Conservation (phyloP, 2,888 invertebrate species). For the Nomada fucata region DNA sequence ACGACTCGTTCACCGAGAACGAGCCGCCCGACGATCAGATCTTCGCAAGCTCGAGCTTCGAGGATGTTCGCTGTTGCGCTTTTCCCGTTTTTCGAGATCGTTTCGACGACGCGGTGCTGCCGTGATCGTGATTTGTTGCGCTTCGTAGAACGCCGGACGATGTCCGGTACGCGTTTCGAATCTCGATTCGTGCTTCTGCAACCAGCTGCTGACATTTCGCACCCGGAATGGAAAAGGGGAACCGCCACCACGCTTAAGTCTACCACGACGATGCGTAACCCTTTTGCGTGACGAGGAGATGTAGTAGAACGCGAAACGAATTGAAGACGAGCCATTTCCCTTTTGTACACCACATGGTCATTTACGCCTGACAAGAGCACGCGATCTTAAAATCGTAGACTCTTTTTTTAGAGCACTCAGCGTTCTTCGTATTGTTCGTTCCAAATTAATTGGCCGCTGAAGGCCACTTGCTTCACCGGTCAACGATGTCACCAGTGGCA, state of each 20-base stretch:
- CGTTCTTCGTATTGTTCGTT: slow-evolving; percentile 23
- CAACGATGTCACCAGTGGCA: slow-evolving; percentile 8
- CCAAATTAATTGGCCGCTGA: slow-evolving; percentile 25
- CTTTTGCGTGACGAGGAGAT: too few relatives aligned
- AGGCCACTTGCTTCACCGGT: slow-evolving; percentile 3
- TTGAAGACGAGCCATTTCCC: too few relatives aligned
- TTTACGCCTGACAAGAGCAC: too few relatives aligned
- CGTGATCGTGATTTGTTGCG: slow-evolving; percentile 4
- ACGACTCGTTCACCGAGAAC: slow-evolving; percentile 2
- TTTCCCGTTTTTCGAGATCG: slow-evolving; percentile 2
- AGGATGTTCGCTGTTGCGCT: neutral
- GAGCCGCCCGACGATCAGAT: slow-evolving; percentile 2
- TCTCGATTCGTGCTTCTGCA: slow-evolving; percentile 19
- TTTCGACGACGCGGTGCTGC: neutral
- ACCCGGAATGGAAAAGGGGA: too few relatives aligned
- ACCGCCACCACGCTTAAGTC: too few relatives aligned
- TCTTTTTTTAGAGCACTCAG: neutral
- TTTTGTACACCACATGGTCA: too few relatives aligned
- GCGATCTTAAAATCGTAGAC: neutral
- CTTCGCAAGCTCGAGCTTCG: slow-evolving; percentile 15
- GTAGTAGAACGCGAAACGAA: too few relatives aligned
- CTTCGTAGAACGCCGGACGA: slow-evolving; percentile 31
- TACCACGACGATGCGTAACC: too few relatives aligned
- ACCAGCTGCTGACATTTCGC: neutral
- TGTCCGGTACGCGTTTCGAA: slow-evolving; percentile 25